Evolutionary conservation across 30 jellyfish, hydroid and myxozoan species (phyloP), one percentile per base, ranked within the genome.

Genomic region (Hydractinia echinata): DNA sequence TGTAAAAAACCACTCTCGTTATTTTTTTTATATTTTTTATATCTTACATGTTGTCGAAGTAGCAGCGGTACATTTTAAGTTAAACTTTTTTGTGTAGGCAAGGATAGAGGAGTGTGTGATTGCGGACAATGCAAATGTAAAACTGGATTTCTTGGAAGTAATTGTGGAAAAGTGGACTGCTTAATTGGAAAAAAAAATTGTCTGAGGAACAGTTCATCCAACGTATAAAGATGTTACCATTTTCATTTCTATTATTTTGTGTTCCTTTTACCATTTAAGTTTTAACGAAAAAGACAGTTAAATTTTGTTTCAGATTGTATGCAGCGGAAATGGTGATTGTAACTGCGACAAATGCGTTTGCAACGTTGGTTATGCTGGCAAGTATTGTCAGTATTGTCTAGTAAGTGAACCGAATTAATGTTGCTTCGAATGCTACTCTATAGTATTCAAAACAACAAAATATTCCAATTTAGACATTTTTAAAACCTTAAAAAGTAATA

Each of bases 311-410:
- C 68, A 89, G 96, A 79, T 18, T 7, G 82, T 83, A 1, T 89
- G 96, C 82, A 84, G 95, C 60, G 95, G 91, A 4, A 86, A 76
- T 81, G 96, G 96, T 5, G 74, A 48, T 19, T 89, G 95, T 66
- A 84, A 89, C 48, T 83, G 94, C 69, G 96, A 89, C 15, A 61
- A 39, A 77, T 89, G 96, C 72, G 72, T 54, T 8, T 89, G 96
- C 54, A 88, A 89, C 55, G 51, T 55, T 55, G 95, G 91, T 13
- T 89, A 89, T 60, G 69, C 67, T 11, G 96, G 96, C 19, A 49
- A 83, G 20, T 83, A 84, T 64, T 89, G 96, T 66, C 91, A 89
- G 61, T 8, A 61, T 30, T 89, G 96, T 62, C 88, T 92, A 58
- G 96, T 89, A 76, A 53, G 95, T 68, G 0, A 19, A n/a, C n/a